phyloP scores from a whole-genome alignment of 1,140 invertebrate species.

The Metaphire vulgaris region DNA sequence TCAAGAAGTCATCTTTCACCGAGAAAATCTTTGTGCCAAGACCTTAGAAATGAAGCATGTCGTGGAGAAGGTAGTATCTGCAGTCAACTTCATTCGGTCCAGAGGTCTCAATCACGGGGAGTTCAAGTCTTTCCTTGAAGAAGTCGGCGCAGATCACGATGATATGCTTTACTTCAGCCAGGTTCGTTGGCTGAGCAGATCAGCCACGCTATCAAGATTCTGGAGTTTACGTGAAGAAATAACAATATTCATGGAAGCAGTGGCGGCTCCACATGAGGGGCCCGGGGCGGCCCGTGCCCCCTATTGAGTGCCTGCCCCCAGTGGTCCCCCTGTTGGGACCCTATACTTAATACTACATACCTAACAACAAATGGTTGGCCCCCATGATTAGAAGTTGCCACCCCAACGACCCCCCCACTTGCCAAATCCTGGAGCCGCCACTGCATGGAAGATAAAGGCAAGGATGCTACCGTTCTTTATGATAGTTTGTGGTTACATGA shows the following conservation, averaged over 20 bases:
- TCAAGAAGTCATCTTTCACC: slow-evolving; percentile 7
- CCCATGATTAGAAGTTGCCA: too few relatives aligned
- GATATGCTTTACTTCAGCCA: slow-evolving; percentile 6
- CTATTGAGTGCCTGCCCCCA: too few relatives aligned
- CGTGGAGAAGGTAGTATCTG: slow-evolving; percentile 3
- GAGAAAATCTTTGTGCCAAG: slow-evolving; percentile 4
- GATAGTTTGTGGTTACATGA: slow-evolving; percentile 3
- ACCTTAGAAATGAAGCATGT: slow-evolving; percentile 5
- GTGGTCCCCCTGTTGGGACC: too few relatives aligned
- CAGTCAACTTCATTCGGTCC: slow-evolving; percentile 2
- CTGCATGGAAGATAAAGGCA: background rate
- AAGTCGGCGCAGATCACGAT: slow-evolving; percentile 5
- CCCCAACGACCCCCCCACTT: too few relatives aligned
- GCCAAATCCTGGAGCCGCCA: too few relatives aligned
- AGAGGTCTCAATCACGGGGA: slow-evolving; percentile 1
- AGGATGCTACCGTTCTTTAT: background rate
- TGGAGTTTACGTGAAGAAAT: background rate
- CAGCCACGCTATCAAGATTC: background rate
- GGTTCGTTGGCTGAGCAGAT: slow-evolving; percentile 4
- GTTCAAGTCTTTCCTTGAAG: slow-evolving; percentile 1
- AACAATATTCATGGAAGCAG: background rate
- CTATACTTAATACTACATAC: too few relatives aligned
- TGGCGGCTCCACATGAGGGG: too few relatives aligned
- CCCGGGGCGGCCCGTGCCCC: too few relatives aligned
- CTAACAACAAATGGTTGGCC: too few relatives aligned